Evolutionary conservation across 1,140 invertebrate genomes (phyloP).

Genomic region (Sminthurinus signatus): DNA sequence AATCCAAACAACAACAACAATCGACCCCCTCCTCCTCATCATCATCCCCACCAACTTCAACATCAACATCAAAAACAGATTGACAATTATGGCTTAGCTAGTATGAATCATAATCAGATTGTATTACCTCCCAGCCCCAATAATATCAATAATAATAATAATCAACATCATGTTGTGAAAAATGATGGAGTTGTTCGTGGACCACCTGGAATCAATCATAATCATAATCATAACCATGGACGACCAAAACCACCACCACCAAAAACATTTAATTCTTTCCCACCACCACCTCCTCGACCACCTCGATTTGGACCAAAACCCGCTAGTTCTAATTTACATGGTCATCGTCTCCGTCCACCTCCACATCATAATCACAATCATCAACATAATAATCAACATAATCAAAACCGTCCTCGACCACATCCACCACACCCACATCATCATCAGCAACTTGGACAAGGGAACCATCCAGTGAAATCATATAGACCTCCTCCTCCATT

Average conservation of each 20-base stretch:
- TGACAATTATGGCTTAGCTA: neutral
- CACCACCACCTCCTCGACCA: too few relatives aligned
- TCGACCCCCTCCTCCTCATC: neutral
- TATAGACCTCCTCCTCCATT: too few relatives aligned
- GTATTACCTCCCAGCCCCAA: neutral
- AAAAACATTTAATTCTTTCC: neutral
- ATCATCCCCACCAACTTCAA: neutral
- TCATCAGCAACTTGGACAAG: neutral
- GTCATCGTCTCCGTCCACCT: neutral
- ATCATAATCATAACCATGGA: neutral
- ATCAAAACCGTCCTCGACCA: neutral
- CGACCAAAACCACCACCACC: neutral
- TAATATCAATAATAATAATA: too few relatives aligned
- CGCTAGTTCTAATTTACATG: conserved; percentile 1
- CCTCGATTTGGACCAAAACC: too few relatives aligned
- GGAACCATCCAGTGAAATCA: too few relatives aligned
- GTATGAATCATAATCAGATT: neutral
- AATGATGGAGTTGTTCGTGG: too few relatives aligned
- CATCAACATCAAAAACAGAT: neutral
- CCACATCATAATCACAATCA: neutral
- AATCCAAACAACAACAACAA: neutral
- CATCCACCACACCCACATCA: neutral
- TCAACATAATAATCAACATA: neutral
- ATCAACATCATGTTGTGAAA: too few relatives aligned
- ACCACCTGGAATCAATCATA: too few relatives aligned